Base-by-base conservation (phyloP, 2,113 vertebrate genomes). In the Poecile atricapillus region DNA sequence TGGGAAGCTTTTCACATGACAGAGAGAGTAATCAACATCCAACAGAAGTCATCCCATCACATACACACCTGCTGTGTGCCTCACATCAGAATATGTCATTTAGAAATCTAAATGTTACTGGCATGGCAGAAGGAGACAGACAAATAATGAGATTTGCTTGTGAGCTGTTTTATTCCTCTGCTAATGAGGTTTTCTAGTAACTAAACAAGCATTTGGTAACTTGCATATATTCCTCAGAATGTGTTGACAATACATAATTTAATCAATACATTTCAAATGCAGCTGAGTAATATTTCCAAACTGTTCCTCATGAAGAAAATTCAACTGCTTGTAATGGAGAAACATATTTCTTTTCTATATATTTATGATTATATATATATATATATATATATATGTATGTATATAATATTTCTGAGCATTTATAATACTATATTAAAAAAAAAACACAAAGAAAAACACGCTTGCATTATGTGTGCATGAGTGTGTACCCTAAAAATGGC, bases 1-100 rank as follows among this genome's bases (percentile, higher is more conserved):
- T 95, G 96, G 95, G 95, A 94, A 95, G 95, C 92, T 97, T 97
- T 97, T 97, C 92, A 96, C 93, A 96, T 97, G 95, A 84, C 83
- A 93, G 60, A 64, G 89, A 95, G 84, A 94, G 58, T 92, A 97
- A 97, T 97, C 97, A 97, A 96, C 95, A 96, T 94, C 95, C 93
- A 90, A 62, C 87, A 94, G 92, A 96, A 96, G 88, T 19, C 93
- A 87, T 86, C 92, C 77, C 59, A 71, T 35, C 85, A 75, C 71
- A 92, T 56, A 95, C 91, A 96, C 95, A 97, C 96, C 97, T 98
- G 97, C 97, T 98, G 97, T 31, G 7, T 91, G 88, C 75, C 74
- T 96, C 97, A 94, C 74, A n/a, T 83, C 86, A 94, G 95, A 96
- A 94, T 77, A 78, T 39, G 78, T 59, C 39, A 78, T 87, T 94